These are phyloP conservation scores for Macquaria ambigua DNA, from an alignment of 2,113 vertebrate species.

Conservation along the genomic window DNA sequence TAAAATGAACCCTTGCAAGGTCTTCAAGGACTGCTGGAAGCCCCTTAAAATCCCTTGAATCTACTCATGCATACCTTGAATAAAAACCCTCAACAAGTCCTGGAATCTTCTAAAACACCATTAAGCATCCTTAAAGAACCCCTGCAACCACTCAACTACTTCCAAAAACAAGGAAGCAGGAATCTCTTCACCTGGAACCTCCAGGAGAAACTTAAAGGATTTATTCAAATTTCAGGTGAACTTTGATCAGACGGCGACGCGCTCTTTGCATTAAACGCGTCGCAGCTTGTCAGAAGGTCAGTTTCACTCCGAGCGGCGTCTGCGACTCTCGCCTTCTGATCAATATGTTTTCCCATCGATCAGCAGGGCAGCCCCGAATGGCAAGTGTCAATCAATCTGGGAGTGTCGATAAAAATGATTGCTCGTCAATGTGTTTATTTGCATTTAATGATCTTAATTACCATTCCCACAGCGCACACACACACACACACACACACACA, in stretches of 20 bases:
- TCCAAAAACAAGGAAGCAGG: neutral
- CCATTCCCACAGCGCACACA: conserved; percentile 17
- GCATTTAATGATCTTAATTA: conserved; percentile 72
- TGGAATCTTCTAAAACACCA: neutral
- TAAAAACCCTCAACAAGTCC: neutral
- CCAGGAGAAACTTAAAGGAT: neutral
- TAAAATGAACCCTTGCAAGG: neutral
- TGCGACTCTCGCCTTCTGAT: conserved; percentile 40
- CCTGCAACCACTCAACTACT: neutral
- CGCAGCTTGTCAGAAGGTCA: conserved; percentile 47
- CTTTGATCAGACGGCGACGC: neutral
- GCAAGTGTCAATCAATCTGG: conserved; percentile 69
- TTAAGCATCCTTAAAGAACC: neutral
- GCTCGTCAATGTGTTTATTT: conserved; percentile 62
- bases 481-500: neutral
- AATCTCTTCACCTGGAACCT: neutral
- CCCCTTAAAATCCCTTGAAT: neutral
- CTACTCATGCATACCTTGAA: neutral
- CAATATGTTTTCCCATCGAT: conserved; percentile 66
- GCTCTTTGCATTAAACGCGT: neutral
- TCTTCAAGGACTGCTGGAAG: neutral
- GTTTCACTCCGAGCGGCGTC: neutral
- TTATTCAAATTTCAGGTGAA: conserved; percentile 1
- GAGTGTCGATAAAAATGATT: conserved; percentile 64
- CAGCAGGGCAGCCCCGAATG: neutral